Evolutionary conservation across 2,888 invertebrate genomes (phyloP), one percentile per base, ranked within the genome.

Genomic region (Dynastes maya): DNA sequence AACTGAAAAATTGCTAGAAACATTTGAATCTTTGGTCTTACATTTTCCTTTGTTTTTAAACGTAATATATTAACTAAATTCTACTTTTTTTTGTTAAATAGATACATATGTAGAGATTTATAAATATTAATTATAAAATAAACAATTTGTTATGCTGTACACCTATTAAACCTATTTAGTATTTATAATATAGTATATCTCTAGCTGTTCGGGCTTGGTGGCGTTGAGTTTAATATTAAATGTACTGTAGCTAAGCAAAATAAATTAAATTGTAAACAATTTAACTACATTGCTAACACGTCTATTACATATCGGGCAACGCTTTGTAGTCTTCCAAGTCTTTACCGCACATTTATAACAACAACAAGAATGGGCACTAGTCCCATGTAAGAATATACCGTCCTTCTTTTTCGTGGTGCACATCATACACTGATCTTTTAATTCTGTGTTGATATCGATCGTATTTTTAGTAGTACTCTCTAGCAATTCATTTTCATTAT

Each of bases 261-360:
- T 45, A 78, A 79, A 89, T 78, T 83, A 87, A 78, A 84, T 82
- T 65, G 91, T 88, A 79, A 92, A 92, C 16, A 92, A 91, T 85
- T 91, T 92, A 76, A 93, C 86, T 0, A 94, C 92, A 84, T 93
- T 93, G 82, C 91, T 92, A 4, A 93, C 92, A 88, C 91, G 91
- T 79, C 93, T 89, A 83, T 94, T 94, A 85, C 94, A 94, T 1
- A 93, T 90, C 0, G 94, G 94, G 85, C 94, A 94, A 37, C 92
- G 88, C 83, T 92, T 92, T 0, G 90, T 90, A 45, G 90, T 90
- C 13, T 90, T 90, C 92, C 94, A 93, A 0, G 93, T 92, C 83
- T 91, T 92, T 61, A 92, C 90, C 0, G 94, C 93, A 86, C 94
- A 94, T 76, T 90, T 91, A 83, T 94, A 94, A 84, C 94, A 94